A percentile compares a stretch with the other conserved stretches of the same genome.
These are phyloP conservation scores for Agrypnia vestita DNA, from an alignment of 1,140 invertebrate species.

Conservation along the genomic window DNA sequence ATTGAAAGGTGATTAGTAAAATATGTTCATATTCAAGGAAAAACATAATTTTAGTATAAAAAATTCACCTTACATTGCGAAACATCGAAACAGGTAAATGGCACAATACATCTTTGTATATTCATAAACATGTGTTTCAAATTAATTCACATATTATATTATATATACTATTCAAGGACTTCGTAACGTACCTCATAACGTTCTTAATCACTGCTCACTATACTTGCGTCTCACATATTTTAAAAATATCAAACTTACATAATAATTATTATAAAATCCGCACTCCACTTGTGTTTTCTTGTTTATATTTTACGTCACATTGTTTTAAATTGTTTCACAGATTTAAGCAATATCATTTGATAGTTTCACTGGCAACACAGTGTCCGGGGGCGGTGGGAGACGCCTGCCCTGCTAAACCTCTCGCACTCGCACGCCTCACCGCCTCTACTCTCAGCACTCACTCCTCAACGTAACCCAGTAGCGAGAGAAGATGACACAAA, in stretches of 20 bases:
- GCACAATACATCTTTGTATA: conserved; percentile 31
- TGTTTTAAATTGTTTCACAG: conserved; percentile 36
- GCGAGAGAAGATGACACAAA: neutral
- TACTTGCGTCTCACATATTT: conserved; percentile 8
- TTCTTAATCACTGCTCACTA: conserved; percentile 32
- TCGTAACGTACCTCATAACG: neutral
- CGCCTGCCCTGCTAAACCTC: conserved; percentile 59
- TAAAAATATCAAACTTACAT: conserved; percentile 16
- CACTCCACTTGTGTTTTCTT: conserved; percentile 31
- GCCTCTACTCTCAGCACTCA: conserved; percentile 47
- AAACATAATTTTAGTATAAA: conserved; percentile 26
- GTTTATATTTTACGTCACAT: conserved; percentile 9
- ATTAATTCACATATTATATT: neutral
- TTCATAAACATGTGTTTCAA: neutral
- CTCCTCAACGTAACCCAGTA: conserved; percentile 37
- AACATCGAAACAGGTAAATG: conserved; percentile 38
- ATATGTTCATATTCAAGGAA: neutral
- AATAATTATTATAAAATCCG: conserved; percentile 9
- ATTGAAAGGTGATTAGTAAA: neutral
- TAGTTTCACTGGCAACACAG: conserved; percentile 39
- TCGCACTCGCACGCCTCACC: conserved; percentile 56
- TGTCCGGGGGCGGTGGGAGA: conserved; percentile 48
- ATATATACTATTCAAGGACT: neutral
- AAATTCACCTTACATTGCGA: conserved; percentile 25
- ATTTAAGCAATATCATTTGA: neutral